Percentiles rank a stretch among this genome's conserved stretches.
phyloP scores from a whole-genome alignment of 2,113 vertebrate species.

The Macaca mulatta region DNA sequence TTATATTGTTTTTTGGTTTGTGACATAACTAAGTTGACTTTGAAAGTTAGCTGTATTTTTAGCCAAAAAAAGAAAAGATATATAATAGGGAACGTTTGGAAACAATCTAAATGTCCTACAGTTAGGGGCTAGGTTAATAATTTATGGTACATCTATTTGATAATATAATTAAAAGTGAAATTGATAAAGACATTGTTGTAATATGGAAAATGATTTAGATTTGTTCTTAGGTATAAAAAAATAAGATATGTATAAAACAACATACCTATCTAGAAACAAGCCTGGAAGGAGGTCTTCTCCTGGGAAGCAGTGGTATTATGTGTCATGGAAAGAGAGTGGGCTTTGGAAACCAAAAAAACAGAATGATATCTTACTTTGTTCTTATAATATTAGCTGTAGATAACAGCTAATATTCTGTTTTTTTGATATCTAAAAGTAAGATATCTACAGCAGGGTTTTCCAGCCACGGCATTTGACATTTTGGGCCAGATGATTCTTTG shows the following conservation, averaged over 20 bases:
- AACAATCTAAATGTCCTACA: neutral
- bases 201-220: neutral
- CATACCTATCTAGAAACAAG: neutral
- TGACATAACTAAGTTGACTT: conserved; percentile 2
- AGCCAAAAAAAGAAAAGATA: neutral
- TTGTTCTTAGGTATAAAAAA: neutral
- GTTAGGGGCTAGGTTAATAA: neutral
- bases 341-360: neutral
- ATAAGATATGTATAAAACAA: neutral
- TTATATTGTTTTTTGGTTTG: conserved; percentile 9
- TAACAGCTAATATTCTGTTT: too few relatives aligned
- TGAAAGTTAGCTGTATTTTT: neutral
- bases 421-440: too few relatives aligned
- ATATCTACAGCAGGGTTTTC: neutral
- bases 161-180: conserved; percentile 11
- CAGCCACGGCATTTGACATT: neutral
- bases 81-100: neutral
- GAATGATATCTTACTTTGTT: neutral
- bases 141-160: neutral
- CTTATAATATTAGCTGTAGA: neutral
- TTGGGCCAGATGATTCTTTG: neutral
- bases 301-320: neutral
- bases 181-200: neutral
- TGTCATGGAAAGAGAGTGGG: neutral
- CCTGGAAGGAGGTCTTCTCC: neutral